Conservation (phyloP, 1,140 invertebrate species). For the Eupristina koningsbergeri region DNA sequence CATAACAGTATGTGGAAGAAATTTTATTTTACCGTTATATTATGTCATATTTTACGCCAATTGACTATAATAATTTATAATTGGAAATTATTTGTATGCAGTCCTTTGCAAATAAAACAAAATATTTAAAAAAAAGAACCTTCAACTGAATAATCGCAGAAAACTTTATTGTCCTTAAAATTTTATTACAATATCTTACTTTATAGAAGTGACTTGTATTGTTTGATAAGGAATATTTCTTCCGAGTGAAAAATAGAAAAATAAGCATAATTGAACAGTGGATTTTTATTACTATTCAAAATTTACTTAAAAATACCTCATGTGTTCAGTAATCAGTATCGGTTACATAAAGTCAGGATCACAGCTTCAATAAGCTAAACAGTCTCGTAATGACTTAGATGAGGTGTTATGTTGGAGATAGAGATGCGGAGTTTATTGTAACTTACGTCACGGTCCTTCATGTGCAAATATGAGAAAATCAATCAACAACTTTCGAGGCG, state of each 20-base stretch:
- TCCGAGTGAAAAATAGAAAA: too few species aligned
- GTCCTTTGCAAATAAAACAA: conserved; percentile 24
- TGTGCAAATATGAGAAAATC: not conserved
- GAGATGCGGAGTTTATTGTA: not conserved
- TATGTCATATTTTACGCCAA: conserved; percentile 15
- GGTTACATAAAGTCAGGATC: too few species aligned
- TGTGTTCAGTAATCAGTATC: not conserved
- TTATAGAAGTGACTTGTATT: too few species aligned
- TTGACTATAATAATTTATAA: not conserved
- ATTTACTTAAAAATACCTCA: not conserved
- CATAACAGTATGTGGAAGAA: not conserved
- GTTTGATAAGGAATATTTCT: too few species aligned
- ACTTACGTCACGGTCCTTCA: not conserved
- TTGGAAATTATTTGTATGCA: not conserved
- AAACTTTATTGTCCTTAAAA: not conserved
- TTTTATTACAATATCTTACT: not conserved
- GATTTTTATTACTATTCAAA: not conserved
- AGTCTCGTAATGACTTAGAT: not conserved
- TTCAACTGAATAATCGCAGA: not conserved
- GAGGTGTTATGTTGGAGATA: not conserved
- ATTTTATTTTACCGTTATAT: conserved; percentile 18
- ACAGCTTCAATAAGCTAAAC: too few species aligned
- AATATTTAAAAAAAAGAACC: not conserved
- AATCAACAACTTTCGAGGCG: not conserved
- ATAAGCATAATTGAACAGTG: too few species aligned